phyloP scores from a whole-genome alignment of 2,888 invertebrate species.

The Timema cristinae region DNA sequence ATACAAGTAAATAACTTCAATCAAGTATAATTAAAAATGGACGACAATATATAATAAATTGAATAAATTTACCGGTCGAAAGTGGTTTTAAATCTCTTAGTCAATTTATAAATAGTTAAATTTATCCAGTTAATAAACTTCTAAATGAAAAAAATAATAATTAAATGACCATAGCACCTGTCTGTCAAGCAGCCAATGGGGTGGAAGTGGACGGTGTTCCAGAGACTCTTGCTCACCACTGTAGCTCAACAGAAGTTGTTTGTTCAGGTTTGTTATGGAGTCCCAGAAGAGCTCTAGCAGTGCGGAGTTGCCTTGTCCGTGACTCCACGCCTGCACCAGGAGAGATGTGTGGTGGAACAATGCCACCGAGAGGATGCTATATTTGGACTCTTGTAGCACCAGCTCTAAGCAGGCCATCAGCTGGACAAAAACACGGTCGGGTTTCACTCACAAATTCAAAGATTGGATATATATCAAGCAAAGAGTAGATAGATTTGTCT shows the following conservation, averaged over 20 bases:
- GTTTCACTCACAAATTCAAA: no score
- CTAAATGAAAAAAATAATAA: no score
- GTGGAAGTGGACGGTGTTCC: conserved; percentile 44
- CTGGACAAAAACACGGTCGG: conserved; percentile 35
- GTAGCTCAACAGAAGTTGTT: background rate
- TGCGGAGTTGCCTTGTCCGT: background rate
- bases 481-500: no score
- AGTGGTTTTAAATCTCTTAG: no score
- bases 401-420: conserved; percentile 48
- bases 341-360: conserved; percentile 26
- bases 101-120: no score
- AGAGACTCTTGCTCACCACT: conserved; percentile 34
- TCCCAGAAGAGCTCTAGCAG: background rate
- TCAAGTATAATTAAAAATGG: no score
- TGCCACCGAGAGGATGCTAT: conserved; percentile 47
- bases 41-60: no score
- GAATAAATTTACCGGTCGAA: no score
- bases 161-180: conserved; percentile 15
- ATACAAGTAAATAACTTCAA: no score
- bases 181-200: conserved; percentile 19
- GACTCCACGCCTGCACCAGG: conserved; percentile 54
- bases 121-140: no score
- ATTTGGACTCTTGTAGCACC: conserved; percentile 47
- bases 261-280: background rate
- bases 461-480: no score